Evolutionary conservation across 2,113 vertebrate genomes (phyloP), one percentile per base, ranked within the genome.

Genomic region (Clinocottus analis): DNA sequence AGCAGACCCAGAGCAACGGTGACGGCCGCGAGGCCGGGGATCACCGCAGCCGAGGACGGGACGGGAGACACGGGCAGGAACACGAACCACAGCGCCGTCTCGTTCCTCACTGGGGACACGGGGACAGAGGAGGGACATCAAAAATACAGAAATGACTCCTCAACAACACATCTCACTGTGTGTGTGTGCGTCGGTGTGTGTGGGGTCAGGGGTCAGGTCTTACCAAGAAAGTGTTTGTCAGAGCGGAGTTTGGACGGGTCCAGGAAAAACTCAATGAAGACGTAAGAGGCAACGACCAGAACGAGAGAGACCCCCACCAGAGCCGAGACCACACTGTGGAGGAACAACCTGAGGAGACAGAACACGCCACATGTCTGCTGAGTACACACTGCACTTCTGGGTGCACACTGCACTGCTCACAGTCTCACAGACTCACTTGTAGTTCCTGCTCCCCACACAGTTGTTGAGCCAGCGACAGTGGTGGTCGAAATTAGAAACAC

Each of bases 391-490:
- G 10, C 21, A 51, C 49, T n/a, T 0, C 2, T n/a, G 47, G 23
- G 49, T 51, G 11, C 21, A 21, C 21, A 51, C 19, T 21, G 45
- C 17, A 19, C 45, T 8, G 5, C 41, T 7, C n/a, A n/a, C n/a
- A n/a, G n/a, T n/a, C 33, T 33, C 4, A 5, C 33, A 10, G 3
- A 72, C 95, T 92, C 87, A 97, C 98, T 95, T 95, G 92, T 99
- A 99, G 92, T 99, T 99, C 72, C 97, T 96, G 89, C 97, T 96
- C 10, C 98, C 98, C 77, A 99, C 98, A 47, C 98, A 99, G 94
- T 99, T 99, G 95, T 99, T 99, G 71, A 99, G 96, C 98, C 98
- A 99, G 72, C 98, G 96, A 90, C 98, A 99, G 91, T 99, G 98
- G 90, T 99, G 98, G 87, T 99, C 98, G 60, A 99, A 99, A 87